phyloP scores from a whole-genome alignment of 2,888 invertebrate species.

The Scaptomyza tumidula region DNA sequence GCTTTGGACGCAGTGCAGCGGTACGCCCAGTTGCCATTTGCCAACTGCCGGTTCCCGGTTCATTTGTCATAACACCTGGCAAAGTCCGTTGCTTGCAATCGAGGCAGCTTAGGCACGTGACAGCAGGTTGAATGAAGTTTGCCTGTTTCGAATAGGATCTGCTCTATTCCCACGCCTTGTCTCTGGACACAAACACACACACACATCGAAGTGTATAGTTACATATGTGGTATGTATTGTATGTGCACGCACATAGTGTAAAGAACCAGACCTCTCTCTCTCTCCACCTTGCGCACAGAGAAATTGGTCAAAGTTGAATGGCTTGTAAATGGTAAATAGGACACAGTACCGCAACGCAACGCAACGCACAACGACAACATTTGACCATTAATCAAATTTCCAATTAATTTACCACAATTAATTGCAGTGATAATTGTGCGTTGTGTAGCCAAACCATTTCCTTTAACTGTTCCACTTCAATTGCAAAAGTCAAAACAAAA shows the following conservation, averaged over 20 bases:
- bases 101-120: slow-evolving; percentile 66
- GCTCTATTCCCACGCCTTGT: slow-evolving; percentile 63
- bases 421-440: slow-evolving; percentile 73
- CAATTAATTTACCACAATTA: slow-evolving; percentile 80
- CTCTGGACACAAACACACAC: slow-evolving; percentile 32
- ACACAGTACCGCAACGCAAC: slow-evolving; percentile 47
- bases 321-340: slow-evolving; percentile 52
- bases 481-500: neutral
- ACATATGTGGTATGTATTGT: neutral
- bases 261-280: no score
- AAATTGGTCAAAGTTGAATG: slow-evolving; percentile 68
- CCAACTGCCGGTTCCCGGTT: neutral
- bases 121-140: slow-evolving; percentile 36
- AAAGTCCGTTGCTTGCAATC: slow-evolving; percentile 38
- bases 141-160: slow-evolving; percentile 16
- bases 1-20: slow-evolving; percentile 67
- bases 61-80: slow-evolving; percentile 47
- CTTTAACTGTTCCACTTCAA: slow-evolving; percentile 3
- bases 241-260: slow-evolving; percentile 24
- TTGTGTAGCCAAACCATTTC: neutral
- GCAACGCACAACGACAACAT: slow-evolving; percentile 46
- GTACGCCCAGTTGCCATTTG: slow-evolving; percentile 11
- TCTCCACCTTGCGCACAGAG: slow-evolving; percentile 29
- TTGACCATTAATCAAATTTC: slow-evolving; percentile 77
- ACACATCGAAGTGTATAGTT: neutral